phyloP scores from a whole-genome alignment of 2,113 vertebrate species.

The Origma solitaria region DNA sequence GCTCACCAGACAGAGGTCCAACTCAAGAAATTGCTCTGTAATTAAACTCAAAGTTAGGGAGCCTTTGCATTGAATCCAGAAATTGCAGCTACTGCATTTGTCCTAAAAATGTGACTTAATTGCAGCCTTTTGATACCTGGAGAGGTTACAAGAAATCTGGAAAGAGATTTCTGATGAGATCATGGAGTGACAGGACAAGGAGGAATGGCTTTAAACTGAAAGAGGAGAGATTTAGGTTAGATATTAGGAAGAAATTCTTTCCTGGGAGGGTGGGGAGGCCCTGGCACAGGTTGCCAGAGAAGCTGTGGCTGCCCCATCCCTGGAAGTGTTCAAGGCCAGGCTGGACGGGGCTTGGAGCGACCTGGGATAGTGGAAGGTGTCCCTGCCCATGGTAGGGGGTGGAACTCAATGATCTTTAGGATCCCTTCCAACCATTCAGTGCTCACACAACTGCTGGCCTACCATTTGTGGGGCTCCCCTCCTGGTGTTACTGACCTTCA shows the following conservation, averaged over 20 bases:
- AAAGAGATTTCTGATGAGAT: neutral
- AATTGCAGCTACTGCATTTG: neutral
- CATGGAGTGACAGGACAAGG: neutral
- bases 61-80: neutral
- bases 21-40: neutral
- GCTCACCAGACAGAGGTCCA: neutral
- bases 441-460: neutral
- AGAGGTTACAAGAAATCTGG: neutral
- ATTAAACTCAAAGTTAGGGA: neutral
- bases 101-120: neutral
- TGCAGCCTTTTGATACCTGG: neutral
- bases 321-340: neutral
- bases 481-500: neutral
- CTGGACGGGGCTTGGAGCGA: neutral
- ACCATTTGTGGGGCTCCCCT: neutral
- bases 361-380: neutral
- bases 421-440: neutral
- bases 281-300: neutral
- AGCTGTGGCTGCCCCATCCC: neutral
- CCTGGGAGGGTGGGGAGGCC: no score
- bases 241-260: neutral
- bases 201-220: neutral
- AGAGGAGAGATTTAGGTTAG: neutral
- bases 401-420: neutral
- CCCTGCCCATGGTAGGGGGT: neutral